Percentiles rank a stretch among this genome's conserved stretches.
These are phyloP conservation scores for Eupithecia tripunctaria DNA, from an alignment of 2,888 invertebrate genomes.

Conservation along the genomic window DNA sequence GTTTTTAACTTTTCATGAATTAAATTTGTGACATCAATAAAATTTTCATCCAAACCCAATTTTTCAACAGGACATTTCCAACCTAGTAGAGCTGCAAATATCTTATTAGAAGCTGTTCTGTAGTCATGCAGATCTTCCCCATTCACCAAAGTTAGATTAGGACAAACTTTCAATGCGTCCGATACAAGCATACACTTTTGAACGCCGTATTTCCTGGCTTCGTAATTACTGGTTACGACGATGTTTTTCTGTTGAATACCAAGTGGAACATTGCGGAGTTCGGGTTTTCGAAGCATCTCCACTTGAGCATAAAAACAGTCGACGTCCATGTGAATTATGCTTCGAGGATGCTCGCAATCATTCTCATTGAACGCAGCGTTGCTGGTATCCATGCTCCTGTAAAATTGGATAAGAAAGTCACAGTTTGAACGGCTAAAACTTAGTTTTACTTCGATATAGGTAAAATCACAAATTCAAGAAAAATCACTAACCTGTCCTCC, in stretches of 20 bases:
- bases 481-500: conserved; percentile 75
- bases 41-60: conserved; percentile 94
- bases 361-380: conserved; percentile 71
- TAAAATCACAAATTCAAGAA: conserved; percentile 54
- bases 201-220: conserved; percentile 90
- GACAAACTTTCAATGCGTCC: conserved; percentile 90
- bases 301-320: conserved; percentile 95
- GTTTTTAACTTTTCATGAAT: conserved; percentile 83
- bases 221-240: conserved; percentile 93
- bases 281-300: conserved; percentile 90
- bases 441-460: conserved; percentile 72
- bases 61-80: conserved; percentile 91
- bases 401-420: conserved; percentile 66
- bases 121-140: conserved; percentile 94
- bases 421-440: conserved; percentile 74
- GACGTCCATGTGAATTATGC: conserved; percentile 91
- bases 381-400: conserved; percentile 80
- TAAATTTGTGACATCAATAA: conserved; percentile 90
- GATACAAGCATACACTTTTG: conserved; percentile 90
- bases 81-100: conserved; percentile 88
- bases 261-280: conserved; percentile 87
- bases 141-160: conserved; percentile 89
- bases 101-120: conserved; percentile 90
- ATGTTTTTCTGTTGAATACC: conserved; percentile 94
- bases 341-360: conserved; percentile 85